These are phyloP conservation scores for Characodon lateralis DNA, from an alignment of 2,797 vertebrate species.

Conservation along the genomic window DNA sequence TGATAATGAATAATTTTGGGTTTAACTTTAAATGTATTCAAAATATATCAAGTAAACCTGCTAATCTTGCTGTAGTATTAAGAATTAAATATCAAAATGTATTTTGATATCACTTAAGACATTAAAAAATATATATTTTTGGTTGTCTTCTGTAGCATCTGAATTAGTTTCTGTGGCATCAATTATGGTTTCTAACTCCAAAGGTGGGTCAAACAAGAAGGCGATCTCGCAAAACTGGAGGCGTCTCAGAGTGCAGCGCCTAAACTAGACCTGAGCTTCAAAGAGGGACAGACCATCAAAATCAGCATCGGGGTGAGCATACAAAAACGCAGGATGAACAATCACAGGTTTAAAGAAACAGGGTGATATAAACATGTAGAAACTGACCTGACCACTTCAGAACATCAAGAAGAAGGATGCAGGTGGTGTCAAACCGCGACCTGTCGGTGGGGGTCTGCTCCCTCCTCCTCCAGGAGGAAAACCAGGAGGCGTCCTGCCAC, in stretches of 20 bases:
- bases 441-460: constrained; percentile 76
- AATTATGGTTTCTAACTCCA: neutral
- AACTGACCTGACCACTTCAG: constrained; percentile 55
- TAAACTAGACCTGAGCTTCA: constrained; percentile 94
- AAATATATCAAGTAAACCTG: neutral
- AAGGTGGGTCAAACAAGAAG: constrained; percentile 97
- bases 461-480: constrained; percentile 89
- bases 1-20: no score
- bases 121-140: neutral
- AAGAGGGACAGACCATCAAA: constrained; percentile 98
- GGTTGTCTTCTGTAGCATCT: neutral
- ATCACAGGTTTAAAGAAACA: neutral
- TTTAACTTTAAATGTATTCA: neutral
- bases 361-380: neutral
- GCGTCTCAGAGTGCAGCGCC: constrained; percentile 82
- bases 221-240: constrained; percentile 89
- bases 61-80: neutral
- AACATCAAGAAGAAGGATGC: constrained; percentile 94
- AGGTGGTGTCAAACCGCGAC: constrained; percentile 74
- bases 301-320: constrained; percentile 92
- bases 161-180: neutral
- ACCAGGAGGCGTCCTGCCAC: constrained; percentile 56
- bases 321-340: neutral
- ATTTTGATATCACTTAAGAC: neutral
- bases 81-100: neutral